Evolutionary conservation across 2,113 vertebrate species (phyloP).

Genomic region (Conger conger): DNA sequence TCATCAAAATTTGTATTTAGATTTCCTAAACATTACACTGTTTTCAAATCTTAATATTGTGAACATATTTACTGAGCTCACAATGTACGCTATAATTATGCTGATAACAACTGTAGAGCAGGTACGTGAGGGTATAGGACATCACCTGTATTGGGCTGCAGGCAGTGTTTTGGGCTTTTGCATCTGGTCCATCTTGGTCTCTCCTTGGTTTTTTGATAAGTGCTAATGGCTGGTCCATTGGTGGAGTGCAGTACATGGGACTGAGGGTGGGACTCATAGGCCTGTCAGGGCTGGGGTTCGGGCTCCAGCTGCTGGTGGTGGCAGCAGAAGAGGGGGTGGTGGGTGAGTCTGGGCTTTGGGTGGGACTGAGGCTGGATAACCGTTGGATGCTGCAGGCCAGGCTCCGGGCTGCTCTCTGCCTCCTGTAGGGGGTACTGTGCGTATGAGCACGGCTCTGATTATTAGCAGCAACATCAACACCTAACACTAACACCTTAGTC

Average conservation of each 20-base stretch:
- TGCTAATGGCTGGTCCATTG: slow-evolving; percentile 73
- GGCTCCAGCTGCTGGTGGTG: slow-evolving; percentile 61
- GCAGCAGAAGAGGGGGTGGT: neutral
- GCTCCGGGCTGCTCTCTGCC: slow-evolving; percentile 67
- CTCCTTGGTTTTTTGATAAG: slow-evolving; percentile 75
- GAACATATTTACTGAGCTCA: no score
- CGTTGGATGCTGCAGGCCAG: slow-evolving; percentile 48
- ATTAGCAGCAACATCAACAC: neutral
- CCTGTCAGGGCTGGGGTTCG: slow-evolving; percentile 57
- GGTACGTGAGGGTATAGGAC: neutral
- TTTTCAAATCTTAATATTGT: no score
- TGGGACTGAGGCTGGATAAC: slow-evolving; percentile 43
- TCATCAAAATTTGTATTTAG: neutral
- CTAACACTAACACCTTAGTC: neutral
- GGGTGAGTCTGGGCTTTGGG: slow-evolving; percentile 53
- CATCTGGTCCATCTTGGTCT: slow-evolving; percentile 52
- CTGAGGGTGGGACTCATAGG: slow-evolving; percentile 31
- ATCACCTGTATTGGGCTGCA: slow-evolving; percentile 66
- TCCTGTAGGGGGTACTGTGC: slow-evolving; percentile 54
- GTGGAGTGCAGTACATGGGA: slow-evolving; percentile 59
- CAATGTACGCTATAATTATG: no score
- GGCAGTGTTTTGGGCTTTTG: slow-evolving; percentile 46
- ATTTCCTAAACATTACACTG: no score
- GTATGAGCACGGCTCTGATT: no score
- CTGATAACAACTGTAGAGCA: no score